phyloP scores from a whole-genome alignment of 2,888 invertebrate species.

The Tortricodes alternella region DNA sequence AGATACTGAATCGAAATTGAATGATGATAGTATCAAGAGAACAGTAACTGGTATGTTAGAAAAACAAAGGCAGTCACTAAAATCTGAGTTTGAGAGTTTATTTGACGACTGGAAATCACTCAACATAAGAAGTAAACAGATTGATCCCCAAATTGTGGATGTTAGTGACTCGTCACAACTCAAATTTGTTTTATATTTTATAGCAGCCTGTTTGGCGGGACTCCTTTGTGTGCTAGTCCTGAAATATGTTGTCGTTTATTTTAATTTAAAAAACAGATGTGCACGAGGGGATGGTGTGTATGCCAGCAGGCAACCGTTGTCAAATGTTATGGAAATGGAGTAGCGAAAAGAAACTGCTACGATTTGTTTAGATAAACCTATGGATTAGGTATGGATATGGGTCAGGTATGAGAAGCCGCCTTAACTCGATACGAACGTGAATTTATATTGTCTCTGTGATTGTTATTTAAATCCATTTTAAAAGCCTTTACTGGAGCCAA shows the following conservation, averaged over 20 bases:
- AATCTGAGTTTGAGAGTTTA: conserved; percentile 12
- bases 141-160: background rate
- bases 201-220: conserved; percentile 10
- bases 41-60: conserved; percentile 5
- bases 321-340: conserved; percentile 26
- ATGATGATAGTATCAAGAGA: conserved; percentile 7
- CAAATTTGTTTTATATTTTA: conserved; percentile 24
- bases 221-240: conserved; percentile 14
- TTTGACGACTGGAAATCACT: conserved; percentile 11
- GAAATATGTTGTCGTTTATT: conserved; percentile 1
- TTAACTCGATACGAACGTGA: too few species aligned
- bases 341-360: background rate
- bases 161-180: background rate
- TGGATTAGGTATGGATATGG: too few species aligned
- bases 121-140: conserved; percentile 1
- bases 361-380: too few species aligned
- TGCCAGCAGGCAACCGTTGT: conserved; percentile 15
- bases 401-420: too few species aligned
- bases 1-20: background rate
- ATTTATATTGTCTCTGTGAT: too few species aligned
- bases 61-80: conserved; percentile 13
- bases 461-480: too few species aligned
- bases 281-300: background rate
- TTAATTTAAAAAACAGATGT: conserved; percentile 1
- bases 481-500: too few species aligned